A percentile compares a stretch with the other conserved stretches of the same genome.
Evolutionary conservation across 2,113 vertebrate genomes (phyloP).

Genomic region (Gambusia holbrooki): DNA sequence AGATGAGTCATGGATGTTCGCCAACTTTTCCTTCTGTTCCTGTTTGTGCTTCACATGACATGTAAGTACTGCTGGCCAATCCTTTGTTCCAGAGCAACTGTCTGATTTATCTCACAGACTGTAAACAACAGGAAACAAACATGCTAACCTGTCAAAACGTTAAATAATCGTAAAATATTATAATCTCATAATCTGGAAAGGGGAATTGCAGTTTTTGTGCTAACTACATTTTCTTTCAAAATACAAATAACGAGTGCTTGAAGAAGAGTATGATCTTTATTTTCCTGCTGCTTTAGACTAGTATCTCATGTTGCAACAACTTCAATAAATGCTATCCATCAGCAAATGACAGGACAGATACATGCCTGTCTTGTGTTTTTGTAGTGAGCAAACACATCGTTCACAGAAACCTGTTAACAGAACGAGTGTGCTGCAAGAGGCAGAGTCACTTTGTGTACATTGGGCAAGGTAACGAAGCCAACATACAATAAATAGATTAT

Average conservation of each 20-base stretch:
- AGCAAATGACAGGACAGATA: neutral
- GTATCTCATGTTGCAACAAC: neutral
- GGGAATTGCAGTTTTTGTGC: neutral
- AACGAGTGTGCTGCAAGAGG: constrained; percentile 81
- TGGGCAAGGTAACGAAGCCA: constrained; percentile 71
- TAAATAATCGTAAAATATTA: neutral
- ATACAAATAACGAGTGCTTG: neutral
- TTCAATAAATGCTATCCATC: neutral
- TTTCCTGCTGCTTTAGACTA: neutral
- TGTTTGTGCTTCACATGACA: constrained; percentile 61
- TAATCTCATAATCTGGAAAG: neutral
- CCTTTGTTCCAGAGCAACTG: constrained; percentile 10
- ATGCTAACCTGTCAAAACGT: neutral
- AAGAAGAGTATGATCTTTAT: neutral
- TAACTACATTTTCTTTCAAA: neutral
- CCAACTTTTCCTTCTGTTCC: constrained; percentile 51
- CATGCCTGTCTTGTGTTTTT: constrained; percentile 25
- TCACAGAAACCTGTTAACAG: constrained; percentile 73
- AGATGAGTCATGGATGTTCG: constrained; percentile 48
- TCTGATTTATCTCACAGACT: neutral
- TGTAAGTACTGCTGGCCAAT: constrained; percentile 73
- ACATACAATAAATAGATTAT: neutral
- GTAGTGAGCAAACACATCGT: constrained; percentile 67
- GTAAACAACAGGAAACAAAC: neutral
- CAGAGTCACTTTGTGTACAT: constrained; percentile 78